These are phyloP conservation scores for Atractosteus spatula DNA, from an alignment of 2,113 vertebrate genomes.

Conservation along the genomic window DNA sequence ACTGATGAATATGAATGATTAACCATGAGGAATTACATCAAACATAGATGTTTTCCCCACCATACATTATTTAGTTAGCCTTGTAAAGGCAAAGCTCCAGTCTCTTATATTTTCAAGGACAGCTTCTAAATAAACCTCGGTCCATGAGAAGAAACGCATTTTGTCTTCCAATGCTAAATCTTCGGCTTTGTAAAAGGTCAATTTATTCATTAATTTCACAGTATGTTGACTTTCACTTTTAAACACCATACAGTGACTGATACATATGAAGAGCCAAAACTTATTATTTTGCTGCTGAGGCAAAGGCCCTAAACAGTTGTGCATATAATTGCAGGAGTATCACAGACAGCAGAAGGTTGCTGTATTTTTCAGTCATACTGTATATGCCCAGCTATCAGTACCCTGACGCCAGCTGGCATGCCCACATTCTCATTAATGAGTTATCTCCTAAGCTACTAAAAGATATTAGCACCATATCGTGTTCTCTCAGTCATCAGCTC, in stretches of 20 bases:
- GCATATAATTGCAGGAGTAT: too few relatives aligned
- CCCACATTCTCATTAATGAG: not conserved
- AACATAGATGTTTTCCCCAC: slow-evolving; percentile 37
- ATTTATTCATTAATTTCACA: too few relatives aligned
- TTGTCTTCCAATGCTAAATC: not conserved
- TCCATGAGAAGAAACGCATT: not conserved
- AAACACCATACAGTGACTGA: not conserved
- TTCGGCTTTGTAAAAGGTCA: too few relatives aligned
- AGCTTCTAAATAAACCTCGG: not conserved
- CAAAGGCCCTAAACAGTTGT: not conserved
- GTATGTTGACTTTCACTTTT: too few relatives aligned
- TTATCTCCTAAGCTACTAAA: not conserved
- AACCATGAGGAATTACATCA: slow-evolving; percentile 36
- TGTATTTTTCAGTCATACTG: not conserved
- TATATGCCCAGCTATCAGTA: not conserved
- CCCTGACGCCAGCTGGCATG: not conserved
- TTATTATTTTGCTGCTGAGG: not conserved
- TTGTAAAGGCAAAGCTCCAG: not conserved
- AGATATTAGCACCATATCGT: slow-evolving; percentile 6
- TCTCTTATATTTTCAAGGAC: slow-evolving; percentile 11
- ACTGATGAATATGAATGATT: slow-evolving; percentile 42
- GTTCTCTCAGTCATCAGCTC: not conserved
- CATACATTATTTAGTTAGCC: slow-evolving; percentile 52
- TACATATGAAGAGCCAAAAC: not conserved
- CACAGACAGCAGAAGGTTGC: not conserved